Base-by-base conservation (phyloP, 2,113 vertebrate genomes). In the Gallinago paraguaiae region DNA sequence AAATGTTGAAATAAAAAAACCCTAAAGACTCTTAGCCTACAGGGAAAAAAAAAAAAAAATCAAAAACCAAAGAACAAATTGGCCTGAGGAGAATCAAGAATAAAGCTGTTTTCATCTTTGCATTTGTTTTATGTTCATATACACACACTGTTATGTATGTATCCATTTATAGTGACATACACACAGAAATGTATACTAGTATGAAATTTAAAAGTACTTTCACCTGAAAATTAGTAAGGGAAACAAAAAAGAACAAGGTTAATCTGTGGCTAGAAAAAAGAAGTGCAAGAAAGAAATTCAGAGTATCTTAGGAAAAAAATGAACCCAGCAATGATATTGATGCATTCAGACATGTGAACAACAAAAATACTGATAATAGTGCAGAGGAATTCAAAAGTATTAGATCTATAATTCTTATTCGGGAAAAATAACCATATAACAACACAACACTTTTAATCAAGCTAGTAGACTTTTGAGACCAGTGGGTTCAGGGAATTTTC, bases 241-340 rank as follows among this genome's bases (percentile, higher is more conserved):
- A 63, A 67, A 7, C 7, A 54, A 60, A 51, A 53, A 22, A 20
- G 3, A 39, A 43, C 5, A 39, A 35, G 7, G 2, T 56, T 8
- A 69, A 51, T 11, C 18, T 63, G 7, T 20, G 7, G 14, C 13
- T 53, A 61, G 23, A 25, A 56, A 45, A 50, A 75, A 27, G 5
- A 50, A 48, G 4, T 33, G 9, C 6, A 63, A 31, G 25, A 64
- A 56, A 45, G 4, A 37, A 57, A n/a, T 57, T 48, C 4, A 10
- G 31, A 63, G 15, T 37, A 61, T 54, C 7, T 25, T 61, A 68
- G 28, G 22, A 80, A 46, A 35, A 35, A 56, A 61, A 37, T 7
- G 39, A 51, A 8, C 6, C 3, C 20, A 48, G 25, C 4, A 64
- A 33, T 50, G 6, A 4, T 37, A 41, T 20, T 1, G 1, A 27